Base-by-base conservation (phyloP, 2,113 vertebrate species). In the Spea multiplicata region DNA sequence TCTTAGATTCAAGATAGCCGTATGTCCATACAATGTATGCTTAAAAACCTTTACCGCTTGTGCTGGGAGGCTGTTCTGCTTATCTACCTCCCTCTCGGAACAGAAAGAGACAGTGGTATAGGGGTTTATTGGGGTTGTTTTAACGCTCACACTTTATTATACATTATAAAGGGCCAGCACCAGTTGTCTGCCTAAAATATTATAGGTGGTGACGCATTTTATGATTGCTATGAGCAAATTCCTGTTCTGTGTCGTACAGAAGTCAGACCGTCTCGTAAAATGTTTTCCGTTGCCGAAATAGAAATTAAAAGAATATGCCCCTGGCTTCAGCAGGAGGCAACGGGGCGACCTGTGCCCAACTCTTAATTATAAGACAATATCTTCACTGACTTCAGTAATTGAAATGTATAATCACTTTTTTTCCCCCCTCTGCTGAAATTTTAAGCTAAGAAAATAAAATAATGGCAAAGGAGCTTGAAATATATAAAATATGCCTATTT, bases 401-500 rank as follows among this genome's bases (percentile, higher is more conserved):
- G 71, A 72, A 57, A 72, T 72, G 53, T 72, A 44, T 17, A 72
- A 72, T 44, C 3, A 2, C 59, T 72, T 59, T 8, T 64, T 16
- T 64, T 52, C 50, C 50, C 17, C 30, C n/a, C 69, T 12, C 50
- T 13, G 17, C 50, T 72, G 4, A 45, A 53, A 53, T 76, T 76
- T 66, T 76, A 76, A 64, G 61, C 61, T 64, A 16, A 17, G 9
- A 64, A 59, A 69, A 68, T 76, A 67, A 53, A 69, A 69, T 59
- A 59, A 76, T 69, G 75, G 46, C 66, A 50, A 30, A 70, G 66
- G 44, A 45, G 65, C 52, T 17, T 14, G 65, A 76, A 76, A 44
- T 68, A 47, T 76, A 59, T 76, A 76, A 68, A 74, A 76, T 52
- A 57, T 67, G 64, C 65, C 30, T 76, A 8, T 76, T 70, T 76